Evolutionary conservation across 30 jellyfish, hydroid and myxozoan genomes (phyloP), one percentile per base, ranked within the genome.

Genomic region (Haliclystus octoradiatus): DNA sequence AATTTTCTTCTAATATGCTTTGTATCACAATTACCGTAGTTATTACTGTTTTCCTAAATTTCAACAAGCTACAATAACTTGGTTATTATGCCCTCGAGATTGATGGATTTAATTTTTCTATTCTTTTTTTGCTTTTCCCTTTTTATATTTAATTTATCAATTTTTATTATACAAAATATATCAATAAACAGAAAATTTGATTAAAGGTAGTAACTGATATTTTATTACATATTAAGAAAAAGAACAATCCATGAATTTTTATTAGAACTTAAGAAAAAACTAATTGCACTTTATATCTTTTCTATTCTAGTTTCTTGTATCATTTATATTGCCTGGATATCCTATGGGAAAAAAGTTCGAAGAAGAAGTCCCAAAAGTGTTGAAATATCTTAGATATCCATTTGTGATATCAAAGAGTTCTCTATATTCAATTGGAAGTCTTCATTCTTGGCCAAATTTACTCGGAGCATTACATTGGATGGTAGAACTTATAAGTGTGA

Each of bases 391-490:
- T 5, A 68, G 88, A 1, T 88, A 88, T 71, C 97, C 97, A 0
- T 88, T 88, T 52, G 77, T 93, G 0, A 76, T 88, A 24, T 69
- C 97, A 27, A 88, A 88, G 52, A 88, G 97, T 57, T 76, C 93
- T 23, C 74, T 88, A 95, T 88, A 80, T 65, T 52, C 97, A 22
- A 81, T 88, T 31, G 97, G 97, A 9, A 88, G 97, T 69, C 63
- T 71, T 25, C 94, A 88, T 72, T 67, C 97, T 0, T 88, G 97
- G 97, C 97, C 97, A 7, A 76, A 84, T 13, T 65, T 88, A 28
- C 94, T 88, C 52, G 97, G 93, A 19, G 94, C 94, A 31, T 53
- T 88, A 57, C 93, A 88, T 62, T 88, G 97, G 97, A 64, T 88
- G 66, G 89, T 70, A 9, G 79, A 88, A 23, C 66, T 88, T 0